Percentiles rank a stretch among this genome's conserved stretches.
phyloP scores from a whole-genome alignment of 2,113 vertebrate genomes.

The Vidua macroura region DNA sequence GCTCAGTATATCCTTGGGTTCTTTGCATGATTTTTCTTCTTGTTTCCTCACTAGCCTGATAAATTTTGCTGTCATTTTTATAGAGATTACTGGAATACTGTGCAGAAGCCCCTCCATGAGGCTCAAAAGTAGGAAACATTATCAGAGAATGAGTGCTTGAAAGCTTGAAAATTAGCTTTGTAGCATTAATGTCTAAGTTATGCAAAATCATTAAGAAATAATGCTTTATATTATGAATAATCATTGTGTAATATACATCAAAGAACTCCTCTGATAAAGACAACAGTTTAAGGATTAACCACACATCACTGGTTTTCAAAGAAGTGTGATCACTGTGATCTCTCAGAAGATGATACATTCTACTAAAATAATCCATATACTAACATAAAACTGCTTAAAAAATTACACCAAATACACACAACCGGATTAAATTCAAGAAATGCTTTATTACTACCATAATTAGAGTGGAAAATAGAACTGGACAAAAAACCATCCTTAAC shows the following conservation, averaged over 20 bases:
- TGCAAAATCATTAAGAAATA: constrained; percentile 5
- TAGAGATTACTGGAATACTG: not conserved
- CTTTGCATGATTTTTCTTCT: not conserved
- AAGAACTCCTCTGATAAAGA: not conserved
- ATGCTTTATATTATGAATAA: not conserved
- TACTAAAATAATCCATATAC: not conserved
- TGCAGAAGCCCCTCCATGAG: not conserved
- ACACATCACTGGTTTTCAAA: not conserved
- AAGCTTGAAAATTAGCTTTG: not conserved
- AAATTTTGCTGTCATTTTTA: not conserved
- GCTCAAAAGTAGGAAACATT: not conserved
- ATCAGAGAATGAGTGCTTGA: not conserved
- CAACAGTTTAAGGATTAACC: not conserved
- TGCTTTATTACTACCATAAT: not conserved
- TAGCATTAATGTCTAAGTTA: not conserved
- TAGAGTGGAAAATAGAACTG: constrained; percentile 29
- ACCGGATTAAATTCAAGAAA: not conserved
- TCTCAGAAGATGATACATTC: not conserved
- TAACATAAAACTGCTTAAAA: not conserved
- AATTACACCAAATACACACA: not conserved
- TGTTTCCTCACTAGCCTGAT: not conserved
- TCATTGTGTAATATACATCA: not conserved
- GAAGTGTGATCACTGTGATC: not conserved
- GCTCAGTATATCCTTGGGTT: not conserved
- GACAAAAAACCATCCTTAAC: constrained; percentile 1